Evolutionary conservation across 2,113 vertebrate genomes (phyloP), one percentile per base, ranked within the genome.

Genomic region (Haemorhous mexicanus): DNA sequence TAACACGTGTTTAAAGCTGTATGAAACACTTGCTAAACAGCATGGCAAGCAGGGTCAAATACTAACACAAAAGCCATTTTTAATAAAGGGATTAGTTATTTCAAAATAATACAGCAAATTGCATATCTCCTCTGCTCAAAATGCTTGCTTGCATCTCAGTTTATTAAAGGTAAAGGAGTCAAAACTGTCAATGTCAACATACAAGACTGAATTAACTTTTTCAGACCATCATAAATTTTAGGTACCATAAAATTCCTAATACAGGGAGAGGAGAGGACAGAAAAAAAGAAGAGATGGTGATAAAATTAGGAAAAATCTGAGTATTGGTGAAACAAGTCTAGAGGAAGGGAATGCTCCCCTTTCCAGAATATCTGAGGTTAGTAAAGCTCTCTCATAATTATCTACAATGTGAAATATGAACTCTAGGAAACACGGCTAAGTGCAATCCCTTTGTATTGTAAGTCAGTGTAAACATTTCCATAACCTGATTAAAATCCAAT

Each of bases 201-300:
- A 39, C 1, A 72, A 59, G 10, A 84, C 0, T 19, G 10, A 64
- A 64, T 46, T 50, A 50, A 56, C 33, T 82, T 62, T 77, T 74
- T 50, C 44, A 82, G 49, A 85, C 13, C 13, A 27, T 46, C 24
- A n/a, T 19, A 47, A 37, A 68, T 32, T 68, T 59, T 41, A 68
- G 22, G 33, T 66, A 56, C 22, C 9, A 61, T 7, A 89, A 35
- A 72, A 80, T 28, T 46, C 1, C 52, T 89, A 86, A 66, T 72
- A 58, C 0, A 11, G 61, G 5, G 16, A 61, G 2, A 67, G 5
- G 16, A 61, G 2, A 67, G 2, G 4, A 53, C 0, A 32, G 16
- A 76, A 66, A 32, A 28, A 33, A 44, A 52, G 23, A 55, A 44
- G 3, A 59, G 10, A 68, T 32, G 2, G 50, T 7, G 1, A 32